Conservation (phyloP, 1,140 invertebrate species). For the Diachasma alloeum region DNA sequence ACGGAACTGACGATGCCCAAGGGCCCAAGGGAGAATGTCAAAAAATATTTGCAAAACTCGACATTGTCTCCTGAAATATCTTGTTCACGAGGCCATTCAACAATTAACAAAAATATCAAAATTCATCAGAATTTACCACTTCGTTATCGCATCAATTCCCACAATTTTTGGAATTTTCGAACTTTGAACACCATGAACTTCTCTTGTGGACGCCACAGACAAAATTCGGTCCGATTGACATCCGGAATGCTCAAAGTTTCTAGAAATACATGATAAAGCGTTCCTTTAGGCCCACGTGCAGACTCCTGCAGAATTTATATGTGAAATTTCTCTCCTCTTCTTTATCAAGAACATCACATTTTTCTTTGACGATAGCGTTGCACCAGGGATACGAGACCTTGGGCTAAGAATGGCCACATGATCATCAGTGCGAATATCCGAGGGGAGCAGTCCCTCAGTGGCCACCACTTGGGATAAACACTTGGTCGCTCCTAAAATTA, state of each 20-base stretch:
- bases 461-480: constrained; percentile 64
- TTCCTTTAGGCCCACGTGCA: constrained; percentile 25
- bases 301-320: constrained; percentile 4
- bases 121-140: no score
- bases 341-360: constrained; percentile 49
- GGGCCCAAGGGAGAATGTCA: no score
- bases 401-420: constrained; percentile 70
- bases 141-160: no score
- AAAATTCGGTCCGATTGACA: neutral
- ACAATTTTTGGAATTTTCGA: neutral
- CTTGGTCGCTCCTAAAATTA: neutral
- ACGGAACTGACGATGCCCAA: no score
- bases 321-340: constrained; percentile 14
- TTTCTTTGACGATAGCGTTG: constrained; percentile 56
- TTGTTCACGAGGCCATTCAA: no score
- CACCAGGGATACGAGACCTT: constrained; percentile 53
- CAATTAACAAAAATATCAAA: no score
- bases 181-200: neutral
- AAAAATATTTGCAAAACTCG: no score
- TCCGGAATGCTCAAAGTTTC: constrained; percentile 21
- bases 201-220: neutral
- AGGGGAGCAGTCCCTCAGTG: constrained; percentile 65
- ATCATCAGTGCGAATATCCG: constrained; percentile 66
- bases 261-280: neutral
- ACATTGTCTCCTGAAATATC: no score